Conservation (phyloP, 2,113 vertebrate species). For the Irena cyanogastra region DNA sequence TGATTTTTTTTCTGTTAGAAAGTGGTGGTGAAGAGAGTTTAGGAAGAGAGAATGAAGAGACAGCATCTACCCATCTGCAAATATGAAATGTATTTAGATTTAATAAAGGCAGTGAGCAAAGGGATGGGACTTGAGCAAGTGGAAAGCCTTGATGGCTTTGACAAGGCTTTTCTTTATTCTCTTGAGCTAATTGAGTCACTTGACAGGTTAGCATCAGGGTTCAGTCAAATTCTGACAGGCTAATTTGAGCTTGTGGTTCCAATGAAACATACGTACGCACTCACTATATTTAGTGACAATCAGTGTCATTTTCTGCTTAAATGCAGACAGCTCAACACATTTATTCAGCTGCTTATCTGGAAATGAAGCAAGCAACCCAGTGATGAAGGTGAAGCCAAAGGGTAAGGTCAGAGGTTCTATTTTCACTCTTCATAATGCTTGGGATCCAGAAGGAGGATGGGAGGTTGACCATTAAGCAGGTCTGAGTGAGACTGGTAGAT, state of each 20-base stretch:
- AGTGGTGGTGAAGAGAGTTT: neutral
- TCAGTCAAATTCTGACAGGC: constrained; percentile 69
- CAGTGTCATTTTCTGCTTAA: constrained; percentile 69
- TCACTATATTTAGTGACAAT: constrained; percentile 73
- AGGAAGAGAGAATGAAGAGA: neutral
- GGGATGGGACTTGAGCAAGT: constrained; percentile 13
- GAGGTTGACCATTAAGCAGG: neutral
- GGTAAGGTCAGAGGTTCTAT: neutral
- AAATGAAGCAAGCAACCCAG: neutral
- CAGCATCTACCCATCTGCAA: neutral
- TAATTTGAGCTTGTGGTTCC: constrained; percentile 71
- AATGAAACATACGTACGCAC: constrained; percentile 51
- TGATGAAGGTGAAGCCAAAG: neutral
- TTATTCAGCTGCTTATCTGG: constrained; percentile 21
- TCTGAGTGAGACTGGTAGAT: neutral
- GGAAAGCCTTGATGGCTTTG: constrained; percentile 43
- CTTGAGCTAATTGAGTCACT: constrained; percentile 69
- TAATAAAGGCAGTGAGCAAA: constrained; percentile 24
- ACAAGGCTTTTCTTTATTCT: constrained; percentile 68
- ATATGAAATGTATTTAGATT: constrained; percentile 41
- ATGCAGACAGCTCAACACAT: constrained; percentile 33
- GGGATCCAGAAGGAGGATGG: neutral
- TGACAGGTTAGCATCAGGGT: constrained; percentile 61
- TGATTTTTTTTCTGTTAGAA: neutral
- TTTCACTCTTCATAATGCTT: neutral